These are phyloP conservation scores for Gavialis gangeticus DNA, from an alignment of 2,113 vertebrate species.

Conservation along the genomic window DNA sequence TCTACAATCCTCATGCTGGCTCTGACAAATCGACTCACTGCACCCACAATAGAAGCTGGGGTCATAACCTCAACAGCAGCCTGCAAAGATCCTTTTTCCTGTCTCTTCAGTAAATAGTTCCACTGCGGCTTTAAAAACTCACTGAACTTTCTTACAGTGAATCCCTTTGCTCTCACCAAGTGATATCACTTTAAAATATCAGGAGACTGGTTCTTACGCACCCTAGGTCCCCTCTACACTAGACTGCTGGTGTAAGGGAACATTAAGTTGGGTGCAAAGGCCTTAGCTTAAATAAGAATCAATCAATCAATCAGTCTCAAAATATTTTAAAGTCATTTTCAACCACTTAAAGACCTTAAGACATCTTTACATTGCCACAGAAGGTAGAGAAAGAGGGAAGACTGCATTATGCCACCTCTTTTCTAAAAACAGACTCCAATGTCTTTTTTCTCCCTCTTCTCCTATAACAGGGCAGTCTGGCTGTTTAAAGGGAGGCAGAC, in stretches of 20 bases:
- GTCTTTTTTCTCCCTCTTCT: background rate
- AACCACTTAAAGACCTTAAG: background rate
- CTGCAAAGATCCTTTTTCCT: background rate
- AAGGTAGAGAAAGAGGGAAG: background rate
- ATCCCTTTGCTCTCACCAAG: background rate
- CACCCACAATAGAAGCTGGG: background rate
- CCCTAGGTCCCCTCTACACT: background rate
- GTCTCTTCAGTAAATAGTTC: background rate
- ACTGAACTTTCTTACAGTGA: background rate
- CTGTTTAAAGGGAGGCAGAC: background rate
- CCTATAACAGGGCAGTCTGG: background rate
- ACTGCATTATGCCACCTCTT: background rate
- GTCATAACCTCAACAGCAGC: background rate
- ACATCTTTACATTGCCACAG: background rate
- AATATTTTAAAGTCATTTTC: background rate
- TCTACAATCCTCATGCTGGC: background rate
- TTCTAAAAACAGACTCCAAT: background rate
- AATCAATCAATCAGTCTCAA: background rate
- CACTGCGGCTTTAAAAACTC: background rate
- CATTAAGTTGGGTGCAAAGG: rapidly evolving
- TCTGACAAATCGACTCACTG: rapidly evolving
- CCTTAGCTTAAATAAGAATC: background rate
- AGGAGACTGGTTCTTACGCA: background rate
- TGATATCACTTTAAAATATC: background rate
- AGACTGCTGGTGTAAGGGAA: background rate